Conservation (phyloP, 2,797 vertebrate species). For the Pangasius larnaudii region DNA sequence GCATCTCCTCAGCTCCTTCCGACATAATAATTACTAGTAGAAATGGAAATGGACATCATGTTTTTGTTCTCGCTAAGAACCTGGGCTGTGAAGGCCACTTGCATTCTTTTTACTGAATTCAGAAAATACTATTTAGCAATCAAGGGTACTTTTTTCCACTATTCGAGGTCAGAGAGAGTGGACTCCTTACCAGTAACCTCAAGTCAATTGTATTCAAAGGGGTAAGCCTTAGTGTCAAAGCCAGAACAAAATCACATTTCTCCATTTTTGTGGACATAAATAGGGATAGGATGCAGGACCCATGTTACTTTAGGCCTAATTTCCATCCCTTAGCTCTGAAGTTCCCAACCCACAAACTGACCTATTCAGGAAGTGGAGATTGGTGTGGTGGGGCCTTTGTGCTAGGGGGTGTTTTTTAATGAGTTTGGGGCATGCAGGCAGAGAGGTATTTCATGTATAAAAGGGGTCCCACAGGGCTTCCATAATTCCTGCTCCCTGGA, state of each 20-base stretch:
- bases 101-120: neutral
- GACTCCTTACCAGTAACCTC: neutral
- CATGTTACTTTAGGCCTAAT: conserved; percentile 50
- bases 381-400: conserved; percentile 56
- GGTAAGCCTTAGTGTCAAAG: neutral
- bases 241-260: neutral
- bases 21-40: neutral
- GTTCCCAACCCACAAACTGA: conserved; percentile 43
- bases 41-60: neutral
- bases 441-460: conserved; percentile 74
- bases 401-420: conserved; percentile 64
- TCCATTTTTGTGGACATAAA: neutral
- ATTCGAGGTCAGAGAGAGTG: neutral
- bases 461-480: conserved; percentile 66
- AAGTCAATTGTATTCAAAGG: neutral
- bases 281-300: conserved; percentile 53
- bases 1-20: neutral
- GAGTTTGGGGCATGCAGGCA: conserved; percentile 63
- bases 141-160: neutral
- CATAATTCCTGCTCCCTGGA: conserved; percentile 64
- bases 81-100: neutral
- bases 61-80: neutral
- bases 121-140: neutral
- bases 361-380: conserved; percentile 63
- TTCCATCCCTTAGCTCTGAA: conserved; percentile 36